Conservation (phyloP, 2,113 vertebrate genomes). For the Helogale parvula region DNA sequence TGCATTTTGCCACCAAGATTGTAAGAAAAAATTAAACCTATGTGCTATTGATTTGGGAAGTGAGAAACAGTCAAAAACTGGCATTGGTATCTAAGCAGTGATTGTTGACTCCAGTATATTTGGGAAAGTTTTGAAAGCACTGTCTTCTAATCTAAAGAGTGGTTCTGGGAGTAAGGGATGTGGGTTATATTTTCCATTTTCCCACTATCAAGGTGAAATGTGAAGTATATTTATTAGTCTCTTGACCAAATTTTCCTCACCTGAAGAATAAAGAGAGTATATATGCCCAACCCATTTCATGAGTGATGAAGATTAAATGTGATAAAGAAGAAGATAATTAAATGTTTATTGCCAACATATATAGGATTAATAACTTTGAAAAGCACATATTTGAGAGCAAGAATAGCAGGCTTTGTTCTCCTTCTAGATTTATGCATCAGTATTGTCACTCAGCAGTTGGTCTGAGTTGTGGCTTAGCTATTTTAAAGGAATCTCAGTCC, state of each 20-base stretch:
- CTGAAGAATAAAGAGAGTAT: background rate
- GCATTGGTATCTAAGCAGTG: background rate
- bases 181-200: background rate
- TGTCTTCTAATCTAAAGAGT: background rate
- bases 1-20: background rate
- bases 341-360: background rate
- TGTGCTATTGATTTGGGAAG: background rate
- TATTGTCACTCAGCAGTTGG: background rate
- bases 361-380: background rate
- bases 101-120: background rate
- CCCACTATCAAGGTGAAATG: background rate
- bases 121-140: background rate
- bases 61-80: background rate
- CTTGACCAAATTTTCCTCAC: background rate
- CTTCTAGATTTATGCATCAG: background rate
- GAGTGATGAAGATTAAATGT: background rate
- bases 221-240: background rate
- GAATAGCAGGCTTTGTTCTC: background rate
- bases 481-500: conserved; percentile 43
- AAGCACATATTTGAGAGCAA: background rate
- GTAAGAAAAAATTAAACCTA: background rate
- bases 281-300: background rate
- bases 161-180: background rate
- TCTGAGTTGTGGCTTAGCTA: background rate
- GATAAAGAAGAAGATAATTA: background rate